Conservation (phyloP, 2,113 vertebrate genomes). For the Leucopternis melanops region DNA sequence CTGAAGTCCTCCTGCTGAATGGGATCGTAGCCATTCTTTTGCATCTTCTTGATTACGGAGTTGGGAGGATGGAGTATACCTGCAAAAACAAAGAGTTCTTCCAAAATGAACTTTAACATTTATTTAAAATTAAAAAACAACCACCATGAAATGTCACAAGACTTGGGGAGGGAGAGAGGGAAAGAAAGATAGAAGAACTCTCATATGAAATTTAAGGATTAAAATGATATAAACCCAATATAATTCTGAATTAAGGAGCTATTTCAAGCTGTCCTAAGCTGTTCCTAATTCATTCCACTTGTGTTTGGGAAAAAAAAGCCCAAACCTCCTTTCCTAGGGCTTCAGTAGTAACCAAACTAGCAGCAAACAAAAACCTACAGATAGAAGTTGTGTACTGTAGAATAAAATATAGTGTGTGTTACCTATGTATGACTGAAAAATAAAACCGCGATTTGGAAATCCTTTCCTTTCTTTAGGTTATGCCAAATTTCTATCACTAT, state of each 20-base stretch:
- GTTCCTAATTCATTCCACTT: neutral
- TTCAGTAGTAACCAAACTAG: neutral
- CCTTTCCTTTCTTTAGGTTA: neutral
- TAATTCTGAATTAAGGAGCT: neutral
- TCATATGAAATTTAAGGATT: neutral
- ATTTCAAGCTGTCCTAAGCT: neutral
- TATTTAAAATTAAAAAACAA: neutral
- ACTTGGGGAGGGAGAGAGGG: neutral
- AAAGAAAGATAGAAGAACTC: neutral
- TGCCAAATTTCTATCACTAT: neutral
- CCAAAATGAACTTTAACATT: neutral
- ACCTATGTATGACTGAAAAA: neutral
- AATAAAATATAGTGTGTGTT: neutral
- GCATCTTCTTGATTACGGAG: constrained; percentile 89
- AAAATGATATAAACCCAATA: neutral
- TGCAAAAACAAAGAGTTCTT: constrained; percentile 49
- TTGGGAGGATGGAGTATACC: constrained; percentile 89
- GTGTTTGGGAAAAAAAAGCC: neutral
- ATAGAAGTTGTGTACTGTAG: neutral
- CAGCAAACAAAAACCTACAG: neutral
- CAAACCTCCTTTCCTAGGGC: neutral
- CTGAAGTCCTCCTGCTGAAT: constrained; percentile 92
- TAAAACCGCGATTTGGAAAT: neutral
- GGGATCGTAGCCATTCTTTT: constrained; percentile 94
- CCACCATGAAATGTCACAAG: neutral